Evolutionary conservation across 1,140 invertebrate genomes (phyloP), one percentile per base, ranked within the genome.

Genomic region (Drosophila pachea): DNA sequence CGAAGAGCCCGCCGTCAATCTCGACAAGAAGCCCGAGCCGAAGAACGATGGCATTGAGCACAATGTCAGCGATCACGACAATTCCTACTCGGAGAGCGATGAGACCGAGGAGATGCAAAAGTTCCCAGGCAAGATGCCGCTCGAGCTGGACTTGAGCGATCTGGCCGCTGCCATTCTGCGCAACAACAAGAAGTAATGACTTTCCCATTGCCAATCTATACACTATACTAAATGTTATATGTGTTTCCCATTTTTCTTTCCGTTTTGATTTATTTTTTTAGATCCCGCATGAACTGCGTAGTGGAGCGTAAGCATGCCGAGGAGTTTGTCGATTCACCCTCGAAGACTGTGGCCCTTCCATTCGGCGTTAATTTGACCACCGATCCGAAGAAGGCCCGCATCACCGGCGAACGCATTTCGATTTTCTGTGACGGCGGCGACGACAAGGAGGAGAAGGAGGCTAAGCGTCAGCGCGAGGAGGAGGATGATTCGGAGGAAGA

Each of bases 251-350:
- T n/a, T n/a, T n/a, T n/a, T n/a, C n/a, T n/a, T n/a, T n/a, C n/a
- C n/a, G n/a, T n/a, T n/a, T n/a, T n/a, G n/a, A n/a, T n/a, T n/a
- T n/a, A n/a, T n/a, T n/a, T n/a, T n/a, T n/a, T n/a, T 14, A 91
- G 92, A 81, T 93, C 93, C 6, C 93, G 94, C 88, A 95, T 97
- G 93, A 97, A 96, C 87, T 97, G 96, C 83, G 93, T 97, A 1
- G 95, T 97, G 29, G 95, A 97, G 86, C 94, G 95, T 77, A 94
- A 95, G 73, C 93, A 93, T 73, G 94, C 95, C 40, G 95, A 96
- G 91, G 93, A 96, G 90, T 90, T 95, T 63, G 92, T 95, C 88
- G 94, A 96, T 88, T 91, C 94, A 89, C 93, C 94, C 90, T 90
- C 93, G 0, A 93, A 93, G 86, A 93, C 91, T 9, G 89, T 94